Evolutionary conservation across 2,888 invertebrate species (phyloP), one percentile per base, ranked within the genome.

Genomic region (Cylloceria caligata): DNA sequence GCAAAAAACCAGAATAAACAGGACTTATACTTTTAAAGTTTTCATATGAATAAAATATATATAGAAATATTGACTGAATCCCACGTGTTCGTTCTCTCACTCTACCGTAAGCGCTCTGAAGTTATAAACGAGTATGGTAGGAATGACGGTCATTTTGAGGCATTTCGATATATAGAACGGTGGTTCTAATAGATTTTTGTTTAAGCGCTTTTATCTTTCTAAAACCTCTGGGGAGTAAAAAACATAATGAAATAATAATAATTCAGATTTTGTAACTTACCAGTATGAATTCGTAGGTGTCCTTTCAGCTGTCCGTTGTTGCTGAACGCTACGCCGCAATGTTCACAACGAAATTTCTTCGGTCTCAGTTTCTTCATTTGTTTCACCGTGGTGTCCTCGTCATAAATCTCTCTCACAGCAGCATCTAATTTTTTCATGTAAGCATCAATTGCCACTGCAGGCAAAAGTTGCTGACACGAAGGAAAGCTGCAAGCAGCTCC

Each of bases 241-340:
- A 24, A 2, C 11, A 52, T 1, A 11, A 24, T 21, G 24, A 52
- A 52, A 52, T 52, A 1, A 1, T 4, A 21, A 11, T 9, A 24
- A 52, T 5, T 9, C 5, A 52, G 1, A 24, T 24, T 7, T 3
- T 69, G 3, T n/a, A 84, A 91, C 93, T 93, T 91, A 93, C 97
- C 98, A 45, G 98, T 98, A 89, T 98, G 98, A 74, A 98, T 98
- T 78, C 98, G 94, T n/a, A 97, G 95, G 90, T 98, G 98, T 16
- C 98, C 98, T 91, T 97, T 97, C 0, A 98, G 93, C 88, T 98
- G 98, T 0, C 98, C 98, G 92, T 98, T 98, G 92, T 98, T 98
- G n/a, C 97, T 97, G 92, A 98, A 98, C 0, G 97, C 97, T 0
- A 97, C 97, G 87, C 97, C 95, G 90, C 98, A 98, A 88, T 97